Percentiles rank a stretch among this genome's conserved stretches.
Evolutionary conservation across 2,888 invertebrate species (phyloP).

Genomic region (Candidula unifasciata): DNA sequence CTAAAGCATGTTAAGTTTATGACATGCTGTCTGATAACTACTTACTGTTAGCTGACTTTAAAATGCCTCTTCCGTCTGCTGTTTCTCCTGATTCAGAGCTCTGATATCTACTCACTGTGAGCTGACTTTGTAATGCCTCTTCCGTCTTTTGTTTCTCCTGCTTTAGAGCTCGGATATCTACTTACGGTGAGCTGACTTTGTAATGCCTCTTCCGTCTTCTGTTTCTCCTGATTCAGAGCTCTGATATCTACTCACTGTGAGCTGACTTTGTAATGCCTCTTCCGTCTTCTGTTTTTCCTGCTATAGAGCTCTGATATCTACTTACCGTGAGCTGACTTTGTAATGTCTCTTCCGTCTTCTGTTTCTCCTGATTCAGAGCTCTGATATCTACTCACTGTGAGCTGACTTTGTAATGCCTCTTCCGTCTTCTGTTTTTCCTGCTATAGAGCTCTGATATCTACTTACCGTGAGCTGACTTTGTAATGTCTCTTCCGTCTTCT

Average conservation of each 20-base stretch:
- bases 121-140: slow-evolving; percentile 64
- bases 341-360: slow-evolving; percentile 61
- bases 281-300: too few relatives aligned
- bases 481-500: too few relatives aligned
- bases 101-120: slow-evolving; percentile 63
- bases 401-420: slow-evolving; percentile 64
- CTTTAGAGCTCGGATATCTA: slow-evolving; percentile 57
- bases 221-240: slow-evolving; percentile 64
- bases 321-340: slow-evolving; percentile 67
- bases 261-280: too few relatives aligned
- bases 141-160: slow-evolving; percentile 66
- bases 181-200: slow-evolving; percentile 67
- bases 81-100: slow-evolving; percentile 64
- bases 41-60: slow-evolving; percentile 67
- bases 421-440: slow-evolving; percentile 66
- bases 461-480: too few relatives aligned
- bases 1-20: too few relatives aligned
- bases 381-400: slow-evolving; percentile 63
- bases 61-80: slow-evolving; percentile 61
- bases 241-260: too few relatives aligned
- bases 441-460: slow-evolving; percentile 58
- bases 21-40: not conserved
- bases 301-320: too few relatives aligned
- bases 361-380: slow-evolving; percentile 63
- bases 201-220: slow-evolving; percentile 61